Conservation (phyloP, 92 coral and sea anemone species). For the Phenganax stokvisi region DNA sequence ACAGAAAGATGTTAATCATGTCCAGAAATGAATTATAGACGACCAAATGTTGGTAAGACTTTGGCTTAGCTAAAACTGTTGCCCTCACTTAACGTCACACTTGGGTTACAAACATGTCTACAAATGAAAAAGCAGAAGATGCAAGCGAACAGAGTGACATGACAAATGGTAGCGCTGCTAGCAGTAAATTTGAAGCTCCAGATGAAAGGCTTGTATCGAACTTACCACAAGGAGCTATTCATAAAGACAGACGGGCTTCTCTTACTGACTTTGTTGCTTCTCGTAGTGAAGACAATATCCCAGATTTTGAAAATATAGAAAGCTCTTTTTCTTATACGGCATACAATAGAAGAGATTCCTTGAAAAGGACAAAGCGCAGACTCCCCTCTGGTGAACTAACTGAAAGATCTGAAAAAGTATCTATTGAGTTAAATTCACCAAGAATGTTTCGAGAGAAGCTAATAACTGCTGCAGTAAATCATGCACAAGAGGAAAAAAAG, state of each 20-base stretch:
- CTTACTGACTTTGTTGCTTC: not conserved
- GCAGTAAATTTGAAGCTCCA: constrained; percentile 2
- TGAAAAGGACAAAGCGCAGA: constrained; percentile 9
- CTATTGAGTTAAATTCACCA: constrained; percentile 13
- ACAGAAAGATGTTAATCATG: too few species aligned
- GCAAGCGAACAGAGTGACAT: not conserved
- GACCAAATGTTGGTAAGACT: too few species aligned
- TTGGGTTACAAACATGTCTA: constrained; percentile 17
- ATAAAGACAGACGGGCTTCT: constrained; percentile 23
- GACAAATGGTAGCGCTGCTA: not conserved
- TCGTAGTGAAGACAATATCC: constrained; percentile 1
- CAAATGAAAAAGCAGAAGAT: constrained; percentile 25
- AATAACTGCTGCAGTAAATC: constrained; percentile 37
- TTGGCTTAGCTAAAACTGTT: too few species aligned
- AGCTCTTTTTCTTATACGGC: constrained; percentile 27
- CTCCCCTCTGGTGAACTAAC: constrained; percentile 36
- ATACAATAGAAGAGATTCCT: not conserved
- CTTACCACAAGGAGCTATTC: not conserved
- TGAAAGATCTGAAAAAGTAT: constrained; percentile 3
- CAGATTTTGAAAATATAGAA: constrained; percentile 24
- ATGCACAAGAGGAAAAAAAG: constrained; percentile 35
- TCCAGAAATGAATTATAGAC: too few species aligned
- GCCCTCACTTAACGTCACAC: too few species aligned
- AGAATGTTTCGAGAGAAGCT: constrained; percentile 38
- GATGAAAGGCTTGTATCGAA: constrained; percentile 25